phyloP scores from a whole-genome alignment of 2,888 invertebrate species.

The Agrochola circellaris region DNA sequence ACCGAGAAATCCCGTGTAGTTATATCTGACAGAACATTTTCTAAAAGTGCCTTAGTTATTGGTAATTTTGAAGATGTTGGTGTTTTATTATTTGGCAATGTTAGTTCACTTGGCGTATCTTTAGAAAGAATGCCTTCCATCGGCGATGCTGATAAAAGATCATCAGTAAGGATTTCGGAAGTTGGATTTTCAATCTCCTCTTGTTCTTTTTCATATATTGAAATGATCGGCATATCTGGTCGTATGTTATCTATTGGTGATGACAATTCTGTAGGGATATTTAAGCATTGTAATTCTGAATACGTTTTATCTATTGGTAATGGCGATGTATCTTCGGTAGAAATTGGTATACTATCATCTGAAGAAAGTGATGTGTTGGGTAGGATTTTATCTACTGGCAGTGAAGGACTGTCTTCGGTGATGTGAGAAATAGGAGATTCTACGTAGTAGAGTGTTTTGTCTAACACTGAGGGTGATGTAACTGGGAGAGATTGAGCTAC shows the following conservation, averaged over 20 bases:
- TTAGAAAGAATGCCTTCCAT: not conserved
- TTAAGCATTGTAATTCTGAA: not conserved
- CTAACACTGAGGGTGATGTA: not conserved
- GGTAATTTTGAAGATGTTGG: constrained; percentile 7
- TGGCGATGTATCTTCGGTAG: not conserved
- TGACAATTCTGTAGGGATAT: not conserved
- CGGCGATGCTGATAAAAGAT: not conserved
- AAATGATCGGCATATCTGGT: not conserved
- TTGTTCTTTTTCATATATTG: not conserved
- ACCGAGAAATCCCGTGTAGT: not conserved
- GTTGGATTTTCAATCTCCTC: no score
- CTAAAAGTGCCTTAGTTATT: not conserved
- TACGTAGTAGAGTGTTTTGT: not conserved
- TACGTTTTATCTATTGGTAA: not conserved
- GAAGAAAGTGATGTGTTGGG: not conserved
- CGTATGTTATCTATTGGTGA: not conserved
- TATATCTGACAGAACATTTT: not conserved
- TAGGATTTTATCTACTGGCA: not conserved
- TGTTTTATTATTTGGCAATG: not conserved
- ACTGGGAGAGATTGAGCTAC: no score
- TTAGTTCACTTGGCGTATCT: not conserved
- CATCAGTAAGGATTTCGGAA: not conserved
- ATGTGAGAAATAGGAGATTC: not conserved
- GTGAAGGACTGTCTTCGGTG: not conserved
- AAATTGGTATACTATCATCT: not conserved